phyloP scores from a whole-genome alignment of 1,140 invertebrate genomes.

The Pinna nobilis region DNA sequence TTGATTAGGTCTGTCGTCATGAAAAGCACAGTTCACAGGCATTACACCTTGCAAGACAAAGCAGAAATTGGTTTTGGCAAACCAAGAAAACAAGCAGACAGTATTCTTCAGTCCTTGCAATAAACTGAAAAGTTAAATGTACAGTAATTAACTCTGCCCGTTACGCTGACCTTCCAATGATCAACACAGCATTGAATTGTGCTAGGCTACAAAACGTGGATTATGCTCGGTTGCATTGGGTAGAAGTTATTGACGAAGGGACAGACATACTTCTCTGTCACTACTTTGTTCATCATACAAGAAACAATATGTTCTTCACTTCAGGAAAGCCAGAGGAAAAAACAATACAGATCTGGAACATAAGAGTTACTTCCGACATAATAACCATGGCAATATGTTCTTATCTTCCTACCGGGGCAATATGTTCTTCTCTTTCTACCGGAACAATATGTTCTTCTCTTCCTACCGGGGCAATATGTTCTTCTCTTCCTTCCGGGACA shows the following conservation, averaged over 20 bases:
- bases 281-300: conserved; percentile 7
- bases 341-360: conserved; percentile 20
- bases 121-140: not conserved
- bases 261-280: conserved; percentile 30
- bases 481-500: too few species aligned
- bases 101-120: conserved; percentile 4
- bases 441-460: too few species aligned
- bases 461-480: too few species aligned
- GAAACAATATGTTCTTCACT: conserved; percentile 7
- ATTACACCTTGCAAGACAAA: conserved; percentile 7
- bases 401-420: too few species aligned
- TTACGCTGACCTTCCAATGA: conserved; percentile 29
- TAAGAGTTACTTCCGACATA: conserved; percentile 4
- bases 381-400: too few species aligned
- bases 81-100: conserved; percentile 21
- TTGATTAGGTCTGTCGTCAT: conserved; percentile 2
- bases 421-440: too few species aligned
- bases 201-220: too few species aligned
- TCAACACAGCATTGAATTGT: conserved; percentile 13
- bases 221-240: too few species aligned
- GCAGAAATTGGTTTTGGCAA: conserved; percentile 15
- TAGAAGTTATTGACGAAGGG: conserved; percentile 18
- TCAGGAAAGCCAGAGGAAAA: conserved; percentile 9
- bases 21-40: conserved; percentile 12
- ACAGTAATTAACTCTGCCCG: not conserved